Evolutionary conservation across 2,797 vertebrate genomes (phyloP).

Genomic region (Garrulus glandarius): DNA sequence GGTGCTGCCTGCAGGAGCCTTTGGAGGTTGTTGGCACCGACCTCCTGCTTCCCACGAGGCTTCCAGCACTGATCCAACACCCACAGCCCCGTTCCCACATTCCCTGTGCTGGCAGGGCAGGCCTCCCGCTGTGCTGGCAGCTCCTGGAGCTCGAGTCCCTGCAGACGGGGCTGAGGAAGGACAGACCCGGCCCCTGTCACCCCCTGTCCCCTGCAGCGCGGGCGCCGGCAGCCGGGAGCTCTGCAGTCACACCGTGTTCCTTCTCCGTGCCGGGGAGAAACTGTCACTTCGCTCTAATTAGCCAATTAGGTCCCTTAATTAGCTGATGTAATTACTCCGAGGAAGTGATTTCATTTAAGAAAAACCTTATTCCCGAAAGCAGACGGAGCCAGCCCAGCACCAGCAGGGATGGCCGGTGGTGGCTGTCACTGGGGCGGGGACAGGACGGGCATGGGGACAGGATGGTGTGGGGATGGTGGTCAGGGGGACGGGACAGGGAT

Average conservation of each 20-base stretch:
- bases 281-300: not conserved
- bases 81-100: rapidly evolving
- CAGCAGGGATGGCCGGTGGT: not conserved
- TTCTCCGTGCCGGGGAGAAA: not conserved
- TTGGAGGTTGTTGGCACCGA: rapidly evolving
- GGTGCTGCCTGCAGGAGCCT: rapidly evolving
- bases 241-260: not conserved
- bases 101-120: rapidly evolving
- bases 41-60: rapidly evolving
- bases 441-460: not conserved
- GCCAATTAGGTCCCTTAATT: conserved; percentile 7
- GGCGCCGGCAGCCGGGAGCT: not conserved
- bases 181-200: not conserved
- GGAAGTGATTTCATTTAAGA: conserved; percentile 1
- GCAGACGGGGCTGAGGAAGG: not conserved
- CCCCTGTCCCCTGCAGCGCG: rapidly evolving
- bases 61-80: not conserved
- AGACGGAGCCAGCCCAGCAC: not conserved
- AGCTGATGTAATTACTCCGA: not conserved
- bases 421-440: not conserved
- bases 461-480: not conserved
- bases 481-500: not conserved
- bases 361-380: not conserved
- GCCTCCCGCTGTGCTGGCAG: rapidly evolving
- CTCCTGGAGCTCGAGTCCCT: rapidly evolving